Conservation (phyloP, 2,888 invertebrate species). For the Bembecia ichneumoniformis region DNA sequence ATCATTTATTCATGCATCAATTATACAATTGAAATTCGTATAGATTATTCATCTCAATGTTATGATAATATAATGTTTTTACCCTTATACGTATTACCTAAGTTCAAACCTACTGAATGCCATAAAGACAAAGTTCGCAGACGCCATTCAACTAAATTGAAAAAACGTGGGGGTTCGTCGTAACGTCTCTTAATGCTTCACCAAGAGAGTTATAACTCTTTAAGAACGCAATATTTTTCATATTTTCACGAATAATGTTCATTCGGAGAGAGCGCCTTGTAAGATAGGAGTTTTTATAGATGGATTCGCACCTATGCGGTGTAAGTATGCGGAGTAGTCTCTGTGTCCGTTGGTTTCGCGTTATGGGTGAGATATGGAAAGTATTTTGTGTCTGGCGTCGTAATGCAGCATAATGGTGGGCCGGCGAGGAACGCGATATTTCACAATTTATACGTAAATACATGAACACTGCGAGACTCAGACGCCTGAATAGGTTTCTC, state of each 20-base stretch:
- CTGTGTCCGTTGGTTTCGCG: conserved; percentile 6
- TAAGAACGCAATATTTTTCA: conserved; percentile 57
- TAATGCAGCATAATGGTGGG: conserved; percentile 14
- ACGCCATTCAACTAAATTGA: conserved; percentile 62
- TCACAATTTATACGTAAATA: conserved; percentile 42
- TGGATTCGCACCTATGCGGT: background rate
- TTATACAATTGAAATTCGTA: too few species aligned
- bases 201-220: conserved; percentile 49
- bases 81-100: too few species aligned
- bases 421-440: conserved; percentile 31
- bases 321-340: conserved; percentile 3
- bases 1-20: too few species aligned
- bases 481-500: conserved; percentile 30
- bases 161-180: conserved; percentile 59
- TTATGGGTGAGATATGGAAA: conserved; percentile 12
- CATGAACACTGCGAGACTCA: conserved; percentile 27
- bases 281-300: conserved; percentile 14
- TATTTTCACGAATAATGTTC: conserved; percentile 56
- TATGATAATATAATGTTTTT: too few species aligned
- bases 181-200: conserved; percentile 60
- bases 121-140: conserved; percentile 38
- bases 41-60: too few species aligned
- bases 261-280: conserved; percentile 21
- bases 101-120: conserved; percentile 11
- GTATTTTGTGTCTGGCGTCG: conserved; percentile 20